phyloP scores from a whole-genome alignment of 1,140 invertebrate species.

The Nylanderia fulva region DNA sequence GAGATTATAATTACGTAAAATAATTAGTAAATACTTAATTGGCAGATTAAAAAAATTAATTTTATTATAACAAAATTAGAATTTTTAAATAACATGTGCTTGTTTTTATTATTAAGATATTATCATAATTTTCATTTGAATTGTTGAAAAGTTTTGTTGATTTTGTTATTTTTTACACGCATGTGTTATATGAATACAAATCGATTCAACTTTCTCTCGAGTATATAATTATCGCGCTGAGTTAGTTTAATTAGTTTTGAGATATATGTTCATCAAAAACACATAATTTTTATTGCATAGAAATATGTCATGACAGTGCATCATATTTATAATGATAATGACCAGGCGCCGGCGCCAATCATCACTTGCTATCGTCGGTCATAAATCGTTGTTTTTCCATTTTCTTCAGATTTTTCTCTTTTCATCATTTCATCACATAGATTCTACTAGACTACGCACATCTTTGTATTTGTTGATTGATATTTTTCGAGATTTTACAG shows the following conservation, averaged over 20 bases:
- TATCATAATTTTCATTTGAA: not conserved
- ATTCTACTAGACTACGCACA: not conserved
- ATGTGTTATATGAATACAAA: not conserved
- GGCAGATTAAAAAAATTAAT: too few species aligned
- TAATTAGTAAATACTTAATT: too few species aligned
- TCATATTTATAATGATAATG: slow-evolving; percentile 64
- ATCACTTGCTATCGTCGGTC: slow-evolving; percentile 46
- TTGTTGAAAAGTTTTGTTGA: not conserved
- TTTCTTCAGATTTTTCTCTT: slow-evolving; percentile 12
- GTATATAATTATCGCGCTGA: slow-evolving; percentile 1
- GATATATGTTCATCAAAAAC: not conserved
- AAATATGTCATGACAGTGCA: slow-evolving; percentile 19
- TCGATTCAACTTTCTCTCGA: not conserved
- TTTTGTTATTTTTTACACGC: not conserved
- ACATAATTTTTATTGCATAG: slow-evolving; percentile 32
- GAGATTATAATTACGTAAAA: not conserved
- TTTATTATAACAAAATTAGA: not conserved
- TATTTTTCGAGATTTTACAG: slow-evolving; percentile 40
- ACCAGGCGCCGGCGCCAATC: slow-evolving; percentile 64
- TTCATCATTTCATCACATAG: not conserved
- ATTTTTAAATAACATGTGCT: not conserved
- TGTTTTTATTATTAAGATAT: not conserved
- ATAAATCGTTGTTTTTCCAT: slow-evolving; percentile 47
- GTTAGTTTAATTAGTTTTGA: slow-evolving; percentile 24
- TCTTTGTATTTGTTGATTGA: slow-evolving; percentile 27